These are phyloP conservation scores for Dromaius novaehollandiae DNA, from an alignment of 2,113 vertebrate species.

Conservation along the genomic window DNA sequence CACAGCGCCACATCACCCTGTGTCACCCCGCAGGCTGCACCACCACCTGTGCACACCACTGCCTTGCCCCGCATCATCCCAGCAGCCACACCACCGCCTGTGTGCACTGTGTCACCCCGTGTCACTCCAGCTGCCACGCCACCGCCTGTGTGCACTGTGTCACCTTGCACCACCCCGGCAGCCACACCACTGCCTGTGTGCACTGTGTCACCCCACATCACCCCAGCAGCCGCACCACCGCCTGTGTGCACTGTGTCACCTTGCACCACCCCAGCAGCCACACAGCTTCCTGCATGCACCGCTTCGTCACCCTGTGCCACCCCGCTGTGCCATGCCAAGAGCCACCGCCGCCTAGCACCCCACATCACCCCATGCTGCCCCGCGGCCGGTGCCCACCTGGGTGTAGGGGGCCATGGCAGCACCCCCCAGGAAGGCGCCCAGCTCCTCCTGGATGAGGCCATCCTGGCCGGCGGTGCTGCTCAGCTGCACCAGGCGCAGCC, in stretches of 20 bases:
- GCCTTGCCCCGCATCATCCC: background rate
- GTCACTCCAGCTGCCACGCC: no score
- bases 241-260: background rate
- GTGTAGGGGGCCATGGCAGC: slow-evolving; percentile 61
- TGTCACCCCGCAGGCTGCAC: no score
- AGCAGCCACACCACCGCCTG: background rate
- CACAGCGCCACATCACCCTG: background rate
- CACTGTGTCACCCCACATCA: background rate
- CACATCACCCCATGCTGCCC: no score
- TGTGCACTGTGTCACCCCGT: background rate
- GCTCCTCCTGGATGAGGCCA: slow-evolving; percentile 68
- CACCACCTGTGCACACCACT: fast-evolving
- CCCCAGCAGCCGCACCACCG: background rate
- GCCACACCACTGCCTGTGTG: background rate
- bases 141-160: background rate
- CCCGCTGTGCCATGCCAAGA: background rate
- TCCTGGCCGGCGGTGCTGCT: slow-evolving; percentile 67
- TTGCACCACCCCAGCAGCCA: fast-evolving
- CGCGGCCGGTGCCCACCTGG: slow-evolving; percentile 61
- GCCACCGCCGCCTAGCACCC: no score
- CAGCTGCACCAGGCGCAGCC: slow-evolving; percentile 70
- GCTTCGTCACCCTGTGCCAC: slow-evolving; percentile 33
- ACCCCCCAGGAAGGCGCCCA: slow-evolving; percentile 71
- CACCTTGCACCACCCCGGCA: background rate
- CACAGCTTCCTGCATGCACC: no score